Evolutionary conservation across 1,140 invertebrate genomes (phyloP), one percentile per base, ranked within the genome.

Genomic region (Cyphomyrmex costatus): DNA sequence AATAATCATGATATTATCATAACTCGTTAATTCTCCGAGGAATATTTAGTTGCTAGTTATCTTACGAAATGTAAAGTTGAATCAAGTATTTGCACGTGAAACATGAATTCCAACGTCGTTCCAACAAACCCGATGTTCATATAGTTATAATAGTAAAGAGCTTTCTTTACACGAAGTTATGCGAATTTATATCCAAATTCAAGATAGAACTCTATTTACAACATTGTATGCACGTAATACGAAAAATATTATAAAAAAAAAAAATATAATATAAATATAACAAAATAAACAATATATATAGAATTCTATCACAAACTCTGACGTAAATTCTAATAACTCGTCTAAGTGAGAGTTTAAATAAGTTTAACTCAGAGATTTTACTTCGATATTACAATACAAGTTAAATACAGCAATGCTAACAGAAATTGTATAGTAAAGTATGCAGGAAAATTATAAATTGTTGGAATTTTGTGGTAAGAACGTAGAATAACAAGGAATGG

Each of bases 371-470:
- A 53, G 12, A 33, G n/a, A 73, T 73, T 14, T 21, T 21, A 56
- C 12, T 56, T 33, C 6, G 12, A 58, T 36, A 74, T 58, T 0
- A 14, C 3, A 16, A 36, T 0, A 14, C 3, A 16, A 36, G 19
- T 51, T 27, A 58, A 74, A 74, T 21, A 53, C 58, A 51, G 24
- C 33, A n/a, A 73, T 51, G 8, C 46, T 30, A 51, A n/a, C 10
- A 53, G 8, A 49, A n/a, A 21, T 56, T 33, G 19, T 77, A 63
- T 77, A 63, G 21, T 16, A 7, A 63, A 46, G 33, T 66, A 46
- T 24, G 8, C n/a, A 14, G 24, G 6, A 63, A 61, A 61, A 61
- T 27, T 16, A 42, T 63, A 21, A 77, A 77, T 74, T 58, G 51
- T 74, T 74, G 12, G 7, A 74, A 36, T 21, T 21, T 24, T 16